A percentile compares a stretch with the other conserved stretches of the same genome.
Evolutionary conservation across 2,797 vertebrate species (phyloP).

Genomic region (Notolabrus celidotus): DNA sequence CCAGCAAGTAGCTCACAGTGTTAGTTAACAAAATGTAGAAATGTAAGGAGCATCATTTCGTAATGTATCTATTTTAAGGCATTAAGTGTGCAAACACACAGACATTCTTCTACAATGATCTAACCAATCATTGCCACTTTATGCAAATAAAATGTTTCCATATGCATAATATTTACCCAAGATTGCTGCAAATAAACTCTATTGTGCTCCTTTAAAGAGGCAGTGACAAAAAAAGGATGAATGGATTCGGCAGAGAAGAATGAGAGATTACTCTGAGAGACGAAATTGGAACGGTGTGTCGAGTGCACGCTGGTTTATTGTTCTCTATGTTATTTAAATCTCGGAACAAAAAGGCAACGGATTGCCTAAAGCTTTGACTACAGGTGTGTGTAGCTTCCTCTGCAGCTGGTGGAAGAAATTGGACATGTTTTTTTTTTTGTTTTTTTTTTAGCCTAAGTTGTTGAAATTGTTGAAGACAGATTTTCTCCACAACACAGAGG

Average conservation of each 20-base stretch:
- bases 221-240: slow-evolving; percentile 48
- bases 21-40: no score
- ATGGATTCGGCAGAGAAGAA: slow-evolving; percentile 62
- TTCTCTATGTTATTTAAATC: slow-evolving; percentile 81
- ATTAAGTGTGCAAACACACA: background rate
- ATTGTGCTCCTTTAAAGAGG: slow-evolving; percentile 42
- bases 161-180: slow-evolving; percentile 31
- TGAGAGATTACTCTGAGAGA: slow-evolving; percentile 53
- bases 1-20: no score
- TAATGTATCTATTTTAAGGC: background rate
- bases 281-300: slow-evolving; percentile 66
- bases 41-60: background rate
- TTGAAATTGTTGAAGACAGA: slow-evolving; percentile 66
- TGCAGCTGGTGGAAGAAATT: slow-evolving; percentile 78
- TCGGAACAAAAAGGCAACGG: slow-evolving; percentile 73
- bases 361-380: slow-evolving; percentile 70
- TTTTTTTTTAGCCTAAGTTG: slow-evolving; percentile 62
- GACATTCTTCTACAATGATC: slow-evolving; percentile 7
- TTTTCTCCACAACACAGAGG: slow-evolving; percentile 57
- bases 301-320: slow-evolving; percentile 63
- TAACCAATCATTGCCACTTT: slow-evolving; percentile 17
- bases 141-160: slow-evolving; percentile 35
- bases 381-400: slow-evolving; percentile 70
- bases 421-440: slow-evolving; percentile 68
- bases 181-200: slow-evolving; percentile 36